Percentiles rank a stretch among this genome's conserved stretches.
Evolutionary conservation across 1,140 invertebrate genomes (phyloP).

Genomic region (Antheraea mylitta): DNA sequence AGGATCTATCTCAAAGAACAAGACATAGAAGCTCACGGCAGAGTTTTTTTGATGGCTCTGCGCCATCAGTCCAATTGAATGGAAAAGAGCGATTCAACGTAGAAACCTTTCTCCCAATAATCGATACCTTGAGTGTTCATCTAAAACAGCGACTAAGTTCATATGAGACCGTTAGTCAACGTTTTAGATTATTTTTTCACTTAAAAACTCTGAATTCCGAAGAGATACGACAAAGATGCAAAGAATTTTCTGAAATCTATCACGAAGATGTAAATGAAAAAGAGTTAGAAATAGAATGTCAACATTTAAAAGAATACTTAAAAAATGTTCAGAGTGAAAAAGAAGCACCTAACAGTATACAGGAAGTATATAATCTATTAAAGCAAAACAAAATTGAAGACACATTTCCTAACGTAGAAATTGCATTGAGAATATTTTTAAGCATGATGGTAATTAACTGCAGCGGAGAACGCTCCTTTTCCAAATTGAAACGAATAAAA

Average conservation of each 20-base stretch:
- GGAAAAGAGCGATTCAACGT: too few relatives aligned
- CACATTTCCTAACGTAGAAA: constrained; percentile 37
- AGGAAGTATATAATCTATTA: constrained; percentile 19
- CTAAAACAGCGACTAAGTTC: too few relatives aligned
- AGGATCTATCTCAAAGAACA: constrained; percentile 7
- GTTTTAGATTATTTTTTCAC: too few relatives aligned
- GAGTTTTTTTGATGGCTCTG: too few relatives aligned
- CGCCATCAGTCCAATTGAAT: too few relatives aligned
- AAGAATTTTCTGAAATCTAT: background rate
- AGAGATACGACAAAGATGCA: too few relatives aligned
- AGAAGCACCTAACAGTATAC: constrained; percentile 12
- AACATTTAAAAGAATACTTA: constrained; percentile 34
- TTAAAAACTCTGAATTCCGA: too few relatives aligned
- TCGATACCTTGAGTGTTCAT: too few relatives aligned
- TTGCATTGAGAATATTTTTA: constrained; percentile 42
- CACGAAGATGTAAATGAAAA: constrained; percentile 30
- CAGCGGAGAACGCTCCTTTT: constrained; percentile 38
- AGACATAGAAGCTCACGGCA: background rate
- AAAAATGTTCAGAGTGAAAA: constrained; percentile 27
- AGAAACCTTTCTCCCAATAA: too few relatives aligned
- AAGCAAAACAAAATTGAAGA: constrained; percentile 34
- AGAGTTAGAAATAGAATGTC: constrained; percentile 33
- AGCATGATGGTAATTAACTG: constrained; percentile 37
- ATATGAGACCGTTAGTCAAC: too few relatives aligned
- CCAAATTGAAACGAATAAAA: constrained; percentile 39